phyloP scores from a whole-genome alignment of 1,140 invertebrate species.

The Drosophila mauritiana region DNA sequence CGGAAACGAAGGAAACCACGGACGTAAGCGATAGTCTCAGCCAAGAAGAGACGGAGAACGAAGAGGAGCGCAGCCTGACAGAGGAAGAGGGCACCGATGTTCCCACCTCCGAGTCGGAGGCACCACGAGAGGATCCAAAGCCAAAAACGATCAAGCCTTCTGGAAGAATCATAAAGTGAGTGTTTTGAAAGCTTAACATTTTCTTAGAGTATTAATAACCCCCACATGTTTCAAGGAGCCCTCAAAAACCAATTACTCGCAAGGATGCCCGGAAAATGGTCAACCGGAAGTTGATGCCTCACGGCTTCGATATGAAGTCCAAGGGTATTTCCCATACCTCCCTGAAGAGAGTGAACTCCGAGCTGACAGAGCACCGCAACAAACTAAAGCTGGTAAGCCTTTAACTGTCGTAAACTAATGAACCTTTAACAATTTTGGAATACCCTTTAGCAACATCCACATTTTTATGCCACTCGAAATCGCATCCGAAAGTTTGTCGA shows the following conservation, averaged over 20 bases:
- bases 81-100: slow-evolving; percentile 45
- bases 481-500: slow-evolving; percentile 80
- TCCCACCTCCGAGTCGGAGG: slow-evolving; percentile 45
- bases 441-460: slow-evolving; percentile 52
- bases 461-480: slow-evolving; percentile 77
- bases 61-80: slow-evolving; percentile 19
- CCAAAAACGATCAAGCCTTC: slow-evolving; percentile 12
- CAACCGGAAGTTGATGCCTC: slow-evolving; percentile 40
- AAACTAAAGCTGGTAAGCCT: slow-evolving; percentile 63
- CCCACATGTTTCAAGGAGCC: slow-evolving; percentile 1
- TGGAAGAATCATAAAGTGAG: slow-evolving; percentile 33
- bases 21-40: slow-evolving; percentile 69
- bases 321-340: slow-evolving; percentile 52
- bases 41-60: slow-evolving; percentile 39
- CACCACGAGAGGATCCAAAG: slow-evolving; percentile 11
- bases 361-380: slow-evolving; percentile 61
- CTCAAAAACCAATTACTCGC: slow-evolving; percentile 49
- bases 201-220: background rate
- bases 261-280: slow-evolving; percentile 63
- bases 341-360: slow-evolving; percentile 45
- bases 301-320: slow-evolving; percentile 57
- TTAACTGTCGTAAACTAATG: too few relatives aligned
- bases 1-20: slow-evolving; percentile 48
- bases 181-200: background rate
- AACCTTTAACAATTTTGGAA: background rate